Evolutionary conservation across 2,113 vertebrate genomes (phyloP).

Genomic region (Protobothrops flavoviridis): DNA sequence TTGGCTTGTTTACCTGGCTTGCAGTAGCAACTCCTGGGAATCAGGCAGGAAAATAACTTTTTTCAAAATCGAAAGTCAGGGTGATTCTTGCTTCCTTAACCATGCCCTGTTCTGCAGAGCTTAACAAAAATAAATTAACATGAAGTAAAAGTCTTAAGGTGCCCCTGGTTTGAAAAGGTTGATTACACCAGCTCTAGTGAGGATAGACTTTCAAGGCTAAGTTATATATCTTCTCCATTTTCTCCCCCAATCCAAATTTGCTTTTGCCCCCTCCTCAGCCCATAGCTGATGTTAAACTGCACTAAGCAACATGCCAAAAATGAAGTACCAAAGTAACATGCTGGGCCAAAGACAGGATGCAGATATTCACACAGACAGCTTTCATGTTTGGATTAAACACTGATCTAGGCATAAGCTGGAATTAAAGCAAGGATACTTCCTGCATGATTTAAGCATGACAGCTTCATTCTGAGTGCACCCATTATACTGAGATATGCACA

Average conservation of each 20-base stretch:
- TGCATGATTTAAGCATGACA: conserved; percentile 21
- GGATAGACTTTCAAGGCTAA: background rate
- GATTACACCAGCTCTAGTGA: background rate
- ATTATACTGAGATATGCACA: background rate
- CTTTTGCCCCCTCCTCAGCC: conserved; percentile 47
- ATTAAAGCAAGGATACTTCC: conserved; percentile 44
- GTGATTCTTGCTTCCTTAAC: background rate
- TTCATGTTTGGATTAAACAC: conserved; percentile 49
- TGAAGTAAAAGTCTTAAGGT: background rate
- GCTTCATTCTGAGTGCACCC: conserved; percentile 21
- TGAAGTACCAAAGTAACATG: background rate
- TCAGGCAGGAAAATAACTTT: background rate
- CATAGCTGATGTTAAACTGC: conserved; percentile 55
- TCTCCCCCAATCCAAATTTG: conserved; percentile 42
- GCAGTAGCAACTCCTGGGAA: background rate
- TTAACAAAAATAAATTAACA: background rate
- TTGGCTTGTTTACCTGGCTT: background rate
- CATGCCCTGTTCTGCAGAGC: background rate
- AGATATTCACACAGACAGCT: conserved; percentile 37
- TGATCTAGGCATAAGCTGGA: conserved; percentile 48
- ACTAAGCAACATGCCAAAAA: conserved; percentile 50
- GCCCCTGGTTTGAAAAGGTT: background rate
- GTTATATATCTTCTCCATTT: conserved; percentile 38
- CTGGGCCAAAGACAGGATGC: conserved; percentile 53
- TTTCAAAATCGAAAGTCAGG: background rate